Evolutionary conservation across 2,113 vertebrate genomes (phyloP).

Genomic region (Raphicerus campestris): DNA sequence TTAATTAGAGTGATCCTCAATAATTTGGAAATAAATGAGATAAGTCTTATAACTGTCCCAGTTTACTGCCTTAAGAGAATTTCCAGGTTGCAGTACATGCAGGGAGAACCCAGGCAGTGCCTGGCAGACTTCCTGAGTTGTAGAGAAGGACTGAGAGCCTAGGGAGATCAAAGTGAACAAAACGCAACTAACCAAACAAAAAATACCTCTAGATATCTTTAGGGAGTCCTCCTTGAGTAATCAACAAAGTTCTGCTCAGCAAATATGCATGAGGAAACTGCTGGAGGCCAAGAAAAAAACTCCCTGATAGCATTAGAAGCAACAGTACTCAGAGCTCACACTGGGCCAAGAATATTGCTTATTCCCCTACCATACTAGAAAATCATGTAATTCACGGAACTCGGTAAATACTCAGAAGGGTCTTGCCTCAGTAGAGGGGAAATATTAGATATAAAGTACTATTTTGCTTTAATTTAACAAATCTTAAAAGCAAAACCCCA

Average conservation of each 20-base stretch:
- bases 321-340: neutral
- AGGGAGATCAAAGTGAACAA: neutral
- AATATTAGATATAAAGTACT: neutral
- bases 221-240: neutral
- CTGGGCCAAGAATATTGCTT: neutral
- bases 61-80: neutral
- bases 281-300: neutral
- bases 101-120: neutral
- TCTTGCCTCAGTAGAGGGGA: neutral
- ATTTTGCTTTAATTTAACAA: conserved; percentile 17
- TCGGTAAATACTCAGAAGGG: neutral
- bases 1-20: neutral
- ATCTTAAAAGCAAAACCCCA: conserved; percentile 13
- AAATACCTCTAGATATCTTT: neutral
- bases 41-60: neutral
- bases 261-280: neutral
- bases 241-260: neutral
- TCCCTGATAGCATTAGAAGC: neutral
- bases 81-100: neutral
- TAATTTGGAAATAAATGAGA: neutral
- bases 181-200: neutral
- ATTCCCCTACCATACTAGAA: neutral
- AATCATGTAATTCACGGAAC: neutral
- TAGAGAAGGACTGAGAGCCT: neutral
- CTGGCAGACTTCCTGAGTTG: neutral